These are phyloP conservation scores for Oryzias dopingdopingensis DNA, from an alignment of 2,797 vertebrate genomes.

Conservation along the genomic window DNA sequence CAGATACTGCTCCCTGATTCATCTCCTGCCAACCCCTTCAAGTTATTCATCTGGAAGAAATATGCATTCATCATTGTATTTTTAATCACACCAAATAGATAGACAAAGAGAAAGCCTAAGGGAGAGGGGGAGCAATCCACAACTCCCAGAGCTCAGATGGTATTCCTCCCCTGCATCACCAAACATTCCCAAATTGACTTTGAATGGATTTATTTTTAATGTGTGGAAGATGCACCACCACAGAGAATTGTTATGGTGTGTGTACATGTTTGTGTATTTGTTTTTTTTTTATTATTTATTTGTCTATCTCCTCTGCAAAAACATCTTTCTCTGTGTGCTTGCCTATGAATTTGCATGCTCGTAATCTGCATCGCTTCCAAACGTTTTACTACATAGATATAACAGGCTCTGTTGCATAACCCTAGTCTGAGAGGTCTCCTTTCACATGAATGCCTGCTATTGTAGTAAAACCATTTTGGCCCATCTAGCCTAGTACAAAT, in stretches of 20 bases:
- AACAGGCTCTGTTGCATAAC: conserved; percentile 38
- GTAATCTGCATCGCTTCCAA: conserved; percentile 5
- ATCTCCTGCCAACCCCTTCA: conserved; percentile 80
- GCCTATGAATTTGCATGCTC: conserved; percentile 10
- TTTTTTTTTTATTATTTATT: conserved; percentile 14
- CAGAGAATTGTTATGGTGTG: conserved; percentile 59
- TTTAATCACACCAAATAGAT: conserved; percentile 86
- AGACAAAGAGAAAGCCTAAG: conserved; percentile 81
- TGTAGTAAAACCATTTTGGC: conserved; percentile 55
- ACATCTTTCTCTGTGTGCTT: conserved; percentile 22
- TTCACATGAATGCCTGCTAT: conserved; percentile 44
- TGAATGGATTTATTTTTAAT: conserved; percentile 84
- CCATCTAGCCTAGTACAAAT: conserved; percentile 61
- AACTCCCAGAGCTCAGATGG: conserved; percentile 79
- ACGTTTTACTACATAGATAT: conserved; percentile 10
- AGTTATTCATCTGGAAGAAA: conserved; percentile 84
- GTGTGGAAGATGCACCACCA: conserved; percentile 70
- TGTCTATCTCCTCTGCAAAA: conserved; percentile 24
- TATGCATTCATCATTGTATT: conserved; percentile 86
- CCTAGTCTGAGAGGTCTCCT: conserved; percentile 29
- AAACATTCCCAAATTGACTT: conserved; percentile 84
- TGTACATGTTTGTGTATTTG: conserved; percentile 20
- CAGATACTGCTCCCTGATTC: conserved; percentile 73
- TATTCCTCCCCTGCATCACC: conserved; percentile 79
- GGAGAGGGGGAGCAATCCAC: conserved; percentile 73